Evolutionary conservation across 2,797 vertebrate genomes (phyloP).

Genomic region (Vultur gryphus): DNA sequence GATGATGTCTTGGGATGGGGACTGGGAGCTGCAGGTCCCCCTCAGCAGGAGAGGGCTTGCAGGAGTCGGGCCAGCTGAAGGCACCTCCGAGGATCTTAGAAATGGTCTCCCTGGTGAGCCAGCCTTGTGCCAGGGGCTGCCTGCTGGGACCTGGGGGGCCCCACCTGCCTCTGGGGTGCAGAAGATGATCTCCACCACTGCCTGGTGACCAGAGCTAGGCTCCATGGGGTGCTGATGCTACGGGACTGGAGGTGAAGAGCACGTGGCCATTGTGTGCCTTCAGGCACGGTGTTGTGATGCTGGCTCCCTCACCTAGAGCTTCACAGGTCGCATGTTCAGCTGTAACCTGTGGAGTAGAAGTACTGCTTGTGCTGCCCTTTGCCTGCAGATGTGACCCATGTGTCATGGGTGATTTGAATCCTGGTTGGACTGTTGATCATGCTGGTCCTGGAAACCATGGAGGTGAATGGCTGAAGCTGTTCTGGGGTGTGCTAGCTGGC

Average conservation of each 20-base stretch:
- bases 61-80: accelerated
- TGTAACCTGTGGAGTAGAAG: background rate
- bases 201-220: background rate
- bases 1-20: background rate
- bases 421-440: background rate
- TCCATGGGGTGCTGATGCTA: accelerated
- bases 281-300: accelerated
- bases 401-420: accelerated
- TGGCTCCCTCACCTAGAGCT: background rate
- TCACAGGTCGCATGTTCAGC: accelerated
- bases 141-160: accelerated
- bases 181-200: background rate
- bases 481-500: background rate
- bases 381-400: accelerated
- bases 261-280: accelerated
- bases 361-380: background rate
- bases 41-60: background rate
- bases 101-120: accelerated
- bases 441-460: accelerated
- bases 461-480: background rate
- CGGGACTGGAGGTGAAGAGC: background rate
- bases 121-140: accelerated
- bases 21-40: background rate
- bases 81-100: background rate
- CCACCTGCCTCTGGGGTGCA: background rate